Base-by-base conservation (phyloP, 2,113 vertebrate genomes). In the Calidris pygmaea region DNA sequence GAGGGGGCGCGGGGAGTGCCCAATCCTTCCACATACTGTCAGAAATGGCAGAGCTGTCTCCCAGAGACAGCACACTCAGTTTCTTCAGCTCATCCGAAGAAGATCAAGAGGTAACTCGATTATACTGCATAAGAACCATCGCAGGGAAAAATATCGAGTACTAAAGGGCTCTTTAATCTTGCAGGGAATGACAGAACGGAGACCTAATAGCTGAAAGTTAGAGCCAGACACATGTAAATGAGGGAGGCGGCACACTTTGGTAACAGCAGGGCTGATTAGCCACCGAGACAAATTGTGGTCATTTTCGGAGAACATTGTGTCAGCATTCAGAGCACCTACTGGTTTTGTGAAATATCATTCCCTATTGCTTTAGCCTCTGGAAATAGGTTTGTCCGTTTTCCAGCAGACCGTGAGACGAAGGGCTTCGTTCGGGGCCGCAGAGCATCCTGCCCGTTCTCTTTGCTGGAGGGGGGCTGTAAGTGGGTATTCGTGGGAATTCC, bases 141-240 rank as follows among this genome's bases (percentile, higher is more conserved):
- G 1, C 66, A 30, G 41, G 75, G 45, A 37, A 81, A 90, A 93
- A 67, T 23, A 67, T 3, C 1, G 5, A 74, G 67, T 43, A 12
- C 76, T 80, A 41, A 74, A 89, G 76, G 76, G 85, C 62, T 83
- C 80, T 94, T 96, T 72, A 91, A 71, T 91, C 85, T 94, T 29
- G 30, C 67, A 43, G 71, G 30, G 72, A 67, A 52, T 1, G 30
- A 77, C 35, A 29, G 87, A 75, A 48, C 4, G 23, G 30, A 62
- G 63, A 56, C 48, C 79, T 76, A 55, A 75, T 11, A 48, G 85
- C 79, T 56, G 66, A 7, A 48, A 93, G 56, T 66, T 41, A 53
- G 90, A 87, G 83, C 29, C 65, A 79, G 85, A 47, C 52, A 43
- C 73, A 76, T 93, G 93, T 10, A 91, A 83, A 95, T 93, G 90